Evolutionary conservation across 2,888 invertebrate genomes (phyloP).

Genomic region (Philereme transversata): DNA sequence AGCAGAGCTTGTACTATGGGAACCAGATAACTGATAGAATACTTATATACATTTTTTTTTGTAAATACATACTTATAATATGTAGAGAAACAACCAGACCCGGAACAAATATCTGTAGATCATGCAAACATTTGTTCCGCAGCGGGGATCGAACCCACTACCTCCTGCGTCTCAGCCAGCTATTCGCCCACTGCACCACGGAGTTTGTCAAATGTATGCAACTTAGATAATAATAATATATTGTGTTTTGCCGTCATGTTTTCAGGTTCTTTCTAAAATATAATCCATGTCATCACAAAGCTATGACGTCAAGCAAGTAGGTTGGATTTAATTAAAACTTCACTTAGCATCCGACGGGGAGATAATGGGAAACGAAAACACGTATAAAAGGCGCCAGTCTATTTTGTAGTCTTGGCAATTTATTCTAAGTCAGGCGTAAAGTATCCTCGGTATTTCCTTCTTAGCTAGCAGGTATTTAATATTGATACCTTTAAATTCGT

Average conservation of each 20-base stretch:
- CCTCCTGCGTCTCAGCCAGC: too few relatives aligned
- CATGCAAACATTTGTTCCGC: too few relatives aligned
- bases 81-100: too few relatives aligned
- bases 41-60: too few relatives aligned
- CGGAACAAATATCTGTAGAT: too few relatives aligned
- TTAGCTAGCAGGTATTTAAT: neutral
- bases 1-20: too few relatives aligned
- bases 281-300: slow-evolving; percentile 4
- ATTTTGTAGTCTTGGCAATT: slow-evolving; percentile 17
- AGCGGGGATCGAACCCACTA: too few relatives aligned
- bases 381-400: slow-evolving; percentile 19
- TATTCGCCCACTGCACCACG: too few relatives aligned
- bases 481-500: neutral
- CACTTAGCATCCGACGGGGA: slow-evolving; percentile 15
- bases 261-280: slow-evolving; percentile 3
- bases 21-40: too few relatives aligned
- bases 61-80: too few relatives aligned
- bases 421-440: slow-evolving; percentile 16
- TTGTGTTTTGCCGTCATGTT: neutral
- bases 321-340: slow-evolving; percentile 29
- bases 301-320: slow-evolving; percentile 20
- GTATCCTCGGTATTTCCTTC: neutral
- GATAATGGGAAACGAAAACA: slow-evolving; percentile 29
- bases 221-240: too few relatives aligned
- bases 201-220: too few relatives aligned